Base-by-base conservation (phyloP, 2,113 vertebrate genomes). In the Macquaria ambigua region DNA sequence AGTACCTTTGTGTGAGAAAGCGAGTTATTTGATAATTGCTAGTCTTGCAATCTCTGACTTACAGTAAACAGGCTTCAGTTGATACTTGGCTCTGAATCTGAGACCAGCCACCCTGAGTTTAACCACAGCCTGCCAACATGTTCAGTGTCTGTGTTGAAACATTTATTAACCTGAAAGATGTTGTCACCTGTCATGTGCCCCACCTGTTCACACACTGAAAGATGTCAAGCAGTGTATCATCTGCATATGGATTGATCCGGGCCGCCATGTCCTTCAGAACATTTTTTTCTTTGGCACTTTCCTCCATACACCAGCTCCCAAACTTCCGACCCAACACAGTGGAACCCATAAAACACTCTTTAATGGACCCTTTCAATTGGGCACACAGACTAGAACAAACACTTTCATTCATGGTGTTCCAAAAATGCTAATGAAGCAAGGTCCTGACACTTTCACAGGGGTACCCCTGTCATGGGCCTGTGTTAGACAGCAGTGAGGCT, bases 351-450 rank as follows among this genome's bases (percentile, higher is more conserved):
- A 92, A 94, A 88, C 90, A 87, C 87, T 87, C 84, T 89, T 94
- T 95, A 93, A 94, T 94, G 66, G 91, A 92, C 81, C 87, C 89
- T 91, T 93, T 94, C 86, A 93, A 90, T 71, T 72, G 86, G 78
- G 71, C 41, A 31, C 87, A 61, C 84, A 88, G 84, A 91, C 91
- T 84, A 92, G 92, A 94, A 95, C 90, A 95, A 95, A 94, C 84
- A 84, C 82, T 79, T 87, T 93, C 85, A 93, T 93, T 96, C 94
- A 95, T 76, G 73, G 68, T 41, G 79, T 81, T 94, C 93, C 94
- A 94, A 75, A 95, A 91, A 95, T 95, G 93, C 91, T 76, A 95
- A 96, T 95, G 90, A 90, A 87, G 86, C 82, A 81, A 87, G 74
- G 82, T 59, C 82, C 83, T 84, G 81, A 81, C 85, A 92, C 92